Base-by-base conservation (phyloP, 2,888 invertebrate species). In the Sarcophaga subvicina region DNA sequence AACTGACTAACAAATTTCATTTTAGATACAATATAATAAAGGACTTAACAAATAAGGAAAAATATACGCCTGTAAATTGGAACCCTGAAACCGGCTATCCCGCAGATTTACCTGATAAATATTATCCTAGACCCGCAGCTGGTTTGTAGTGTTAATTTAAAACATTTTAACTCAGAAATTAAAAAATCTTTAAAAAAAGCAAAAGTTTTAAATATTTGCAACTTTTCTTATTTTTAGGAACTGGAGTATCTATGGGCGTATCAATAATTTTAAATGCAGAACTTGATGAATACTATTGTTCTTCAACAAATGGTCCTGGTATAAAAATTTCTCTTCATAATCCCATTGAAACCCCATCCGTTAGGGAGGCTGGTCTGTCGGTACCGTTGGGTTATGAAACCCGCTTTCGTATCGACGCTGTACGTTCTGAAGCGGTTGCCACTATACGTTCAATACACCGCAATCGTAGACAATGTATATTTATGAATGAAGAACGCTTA, bases 261-360 rank as follows among this genome's bases (percentile, higher is more conserved):
- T 95, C 95, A 10, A 90, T 97, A 20, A 94, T 96, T 0, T 92
- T 97, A 66, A 96, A 97, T 90, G 96, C 96, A 0, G 95, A 96
- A 87, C 89, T 96, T 0, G 94, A 95, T 5, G 96, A 97, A 90
- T 97, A 97, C 91, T 97, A 95, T 91, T 97, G 97, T 90, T 96
- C 96, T 1, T 96, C 97, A 0, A 96, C 96, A 1, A 96, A 95
- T 90, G 96, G 93, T 3, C 90, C 91, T 6, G 93, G 93, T 6
- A 91, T 93, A 83, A 93, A 89, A 86, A 66, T 89, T 60, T 88
- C 14, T 85, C 89, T 93, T 6, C 97, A 97, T 89, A 97, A 96
- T 92, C 97, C 97, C 0, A 96, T 96, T 0, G 97, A 97, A 91
- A 96, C 96, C 0, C 97, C 97, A 0, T 96, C 96, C 90, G 95